phyloP scores from a whole-genome alignment of 2,797 vertebrate species.

The Neoniphon sammara region DNA sequence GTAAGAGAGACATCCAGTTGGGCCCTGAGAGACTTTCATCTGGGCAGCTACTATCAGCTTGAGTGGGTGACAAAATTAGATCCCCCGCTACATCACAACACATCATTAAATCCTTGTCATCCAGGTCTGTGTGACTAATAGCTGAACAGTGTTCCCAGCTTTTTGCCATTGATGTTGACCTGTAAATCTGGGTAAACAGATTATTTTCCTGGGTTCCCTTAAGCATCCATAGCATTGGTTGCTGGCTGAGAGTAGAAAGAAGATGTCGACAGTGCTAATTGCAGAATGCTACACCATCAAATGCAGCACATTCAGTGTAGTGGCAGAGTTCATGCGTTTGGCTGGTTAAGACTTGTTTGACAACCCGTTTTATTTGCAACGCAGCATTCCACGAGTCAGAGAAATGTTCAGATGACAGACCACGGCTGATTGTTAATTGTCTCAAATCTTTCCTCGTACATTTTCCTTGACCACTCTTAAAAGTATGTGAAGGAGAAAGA shows the following conservation, averaged over 20 bases:
- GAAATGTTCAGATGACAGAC: slow-evolving; percentile 46
- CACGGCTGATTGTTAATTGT: slow-evolving; percentile 38
- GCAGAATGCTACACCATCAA: neutral
- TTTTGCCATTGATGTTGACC: neutral
- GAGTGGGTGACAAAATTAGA: slow-evolving; percentile 3
- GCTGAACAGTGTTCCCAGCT: neutral
- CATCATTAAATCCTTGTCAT: slow-evolving; percentile 7
- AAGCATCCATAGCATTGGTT: neutral
- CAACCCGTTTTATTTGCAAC: slow-evolving; percentile 23
- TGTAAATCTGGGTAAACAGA: slow-evolving; percentile 1
- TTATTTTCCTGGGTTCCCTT: too few relatives aligned
- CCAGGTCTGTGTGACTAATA: neutral
- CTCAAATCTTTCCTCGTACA: slow-evolving; percentile 26
- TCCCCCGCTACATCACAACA: slow-evolving; percentile 1
- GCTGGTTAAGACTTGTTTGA: neutral
- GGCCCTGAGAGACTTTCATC: neutral
- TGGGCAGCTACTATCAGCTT: slow-evolving; percentile 16
- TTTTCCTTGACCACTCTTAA: slow-evolving; percentile 9
- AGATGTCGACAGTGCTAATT: neutral
- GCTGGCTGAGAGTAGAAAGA: neutral
- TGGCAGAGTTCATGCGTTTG: neutral
- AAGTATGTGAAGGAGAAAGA: slow-evolving; percentile 30
- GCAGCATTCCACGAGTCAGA: slow-evolving; percentile 42
- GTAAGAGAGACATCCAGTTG: neutral
- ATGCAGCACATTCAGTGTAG: slow-evolving; percentile 1